phyloP scores from a whole-genome alignment of 2,888 invertebrate genomes.

The Entomobrya multifasciata region DNA sequence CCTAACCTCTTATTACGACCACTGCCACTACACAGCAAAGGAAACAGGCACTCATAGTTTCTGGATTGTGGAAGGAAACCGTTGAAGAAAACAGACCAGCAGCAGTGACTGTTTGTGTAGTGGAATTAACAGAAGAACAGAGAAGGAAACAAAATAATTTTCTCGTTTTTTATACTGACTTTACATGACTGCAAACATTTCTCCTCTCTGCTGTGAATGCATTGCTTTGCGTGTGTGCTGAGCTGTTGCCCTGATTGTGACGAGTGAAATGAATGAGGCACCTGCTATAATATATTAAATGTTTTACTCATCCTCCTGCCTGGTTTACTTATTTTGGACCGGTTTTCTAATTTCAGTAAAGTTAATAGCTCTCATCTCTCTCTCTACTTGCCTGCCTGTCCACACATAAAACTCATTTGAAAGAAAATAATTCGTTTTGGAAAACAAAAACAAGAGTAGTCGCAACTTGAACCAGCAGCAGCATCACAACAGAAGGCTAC shows the following conservation, averaged over 20 bases:
- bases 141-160: constrained; percentile 38
- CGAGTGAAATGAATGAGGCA: constrained; percentile 52
- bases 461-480: not conserved
- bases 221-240: constrained; percentile 17
- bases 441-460: not conserved
- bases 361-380: constrained; percentile 38
- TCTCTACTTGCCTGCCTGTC: too few relatives aligned
- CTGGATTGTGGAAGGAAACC: not conserved
- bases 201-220: not conserved
- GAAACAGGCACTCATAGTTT: constrained; percentile 7
- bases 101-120: too few relatives aligned
- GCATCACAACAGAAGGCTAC: not conserved
- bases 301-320: constrained; percentile 7
- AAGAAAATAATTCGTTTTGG: not conserved
- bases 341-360: constrained; percentile 57
- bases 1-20: too few relatives aligned
- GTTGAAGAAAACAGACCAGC: not conserved
- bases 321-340: constrained; percentile 21
- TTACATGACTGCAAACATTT: too few relatives aligned
- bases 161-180: too few relatives aligned
- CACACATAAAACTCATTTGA: constrained; percentile 25
- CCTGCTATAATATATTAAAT: constrained; percentile 8
- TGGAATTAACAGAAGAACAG: not conserved
- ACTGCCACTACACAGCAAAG: too few relatives aligned
- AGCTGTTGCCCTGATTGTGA: constrained; percentile 17